Evolutionary conservation across 2,797 vertebrate species (phyloP).

Genomic region (Leucoraja ocellata): DNA sequence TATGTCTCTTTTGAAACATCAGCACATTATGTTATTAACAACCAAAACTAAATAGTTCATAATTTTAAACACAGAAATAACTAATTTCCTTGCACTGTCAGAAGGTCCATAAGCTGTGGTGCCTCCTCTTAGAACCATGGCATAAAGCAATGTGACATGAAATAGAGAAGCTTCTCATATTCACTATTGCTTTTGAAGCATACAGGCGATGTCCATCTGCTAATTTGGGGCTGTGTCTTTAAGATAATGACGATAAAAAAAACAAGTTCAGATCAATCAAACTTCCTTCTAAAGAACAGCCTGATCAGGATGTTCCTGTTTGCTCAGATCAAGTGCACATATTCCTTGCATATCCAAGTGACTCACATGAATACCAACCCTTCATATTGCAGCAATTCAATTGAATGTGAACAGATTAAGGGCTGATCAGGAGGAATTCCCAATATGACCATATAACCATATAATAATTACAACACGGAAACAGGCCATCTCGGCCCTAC

Average conservation of each 20-base stretch:
- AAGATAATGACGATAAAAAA: neutral
- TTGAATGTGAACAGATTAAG: neutral
- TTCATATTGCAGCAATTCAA: neutral
- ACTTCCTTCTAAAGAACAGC: neutral
- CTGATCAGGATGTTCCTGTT: neutral
- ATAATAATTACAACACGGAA: too few species aligned
- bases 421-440: neutral
- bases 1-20: too few species aligned
- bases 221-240: neutral
- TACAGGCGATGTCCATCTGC: neutral
- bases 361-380: neutral
- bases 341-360: neutral
- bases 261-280: neutral
- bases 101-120: too few species aligned
- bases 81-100: too few species aligned
- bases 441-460: neutral
- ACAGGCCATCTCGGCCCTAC: too few species aligned
- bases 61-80: too few species aligned
- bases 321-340: neutral
- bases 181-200: neutral
- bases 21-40: too few species aligned
- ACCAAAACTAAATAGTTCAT: too few species aligned
- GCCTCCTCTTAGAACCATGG: too few species aligned
- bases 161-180: neutral
- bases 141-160: neutral